Base-by-base conservation (phyloP, 2,888 invertebrate genomes). In the Zhuqinia jingwanae region DNA sequence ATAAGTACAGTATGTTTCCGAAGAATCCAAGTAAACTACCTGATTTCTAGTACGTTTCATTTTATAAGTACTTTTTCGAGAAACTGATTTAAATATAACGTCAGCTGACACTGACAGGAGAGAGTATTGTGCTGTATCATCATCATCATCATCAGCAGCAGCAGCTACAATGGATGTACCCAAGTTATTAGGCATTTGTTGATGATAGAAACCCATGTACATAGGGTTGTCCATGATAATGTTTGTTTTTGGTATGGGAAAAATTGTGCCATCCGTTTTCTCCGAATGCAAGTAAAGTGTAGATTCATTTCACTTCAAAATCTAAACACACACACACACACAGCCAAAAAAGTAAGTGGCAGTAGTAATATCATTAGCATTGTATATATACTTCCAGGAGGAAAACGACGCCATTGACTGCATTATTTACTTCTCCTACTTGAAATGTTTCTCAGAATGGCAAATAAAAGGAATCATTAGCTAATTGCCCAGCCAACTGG, bases 401-500 rank as follows among this genome's bases (percentile, higher is more conserved):
- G 36, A 25, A 20, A 0, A 42, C 42, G 20, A 65, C 30, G 30
- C 47, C 47, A 70, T 47, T 73, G 50, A 25, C 25, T 73, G 22
- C 17, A 47, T 25, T 73, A 73, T 73, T 73, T 73, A 73, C 36
- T 50, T 13, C 73, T 17, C 22, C 45, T 70, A 42, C 53, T 73
- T 17, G 22, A 47, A 73, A 53, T n/a, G 22, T 70, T 70, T 36
- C 36, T 36, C 25, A 70, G 22, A 70, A 25, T 36, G 22, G 53
- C 8, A 30, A 27, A 73, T 73, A 73, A 73, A 73, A 73, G 73
- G 50, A 73, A 73, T 79, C 47, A 79, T 79, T 79, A 79, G 65
- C 79, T 68, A 79, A 68, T 68, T 68, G 65, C 65, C 73, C 22
- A 50, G 73, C 73, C 79, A 79, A 65, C 50, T 80, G 70, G 70